Percentiles rank a stretch among this genome's conserved stretches.
phyloP scores from a whole-genome alignment of 2,113 vertebrate species.

The Lates calcarifer region DNA sequence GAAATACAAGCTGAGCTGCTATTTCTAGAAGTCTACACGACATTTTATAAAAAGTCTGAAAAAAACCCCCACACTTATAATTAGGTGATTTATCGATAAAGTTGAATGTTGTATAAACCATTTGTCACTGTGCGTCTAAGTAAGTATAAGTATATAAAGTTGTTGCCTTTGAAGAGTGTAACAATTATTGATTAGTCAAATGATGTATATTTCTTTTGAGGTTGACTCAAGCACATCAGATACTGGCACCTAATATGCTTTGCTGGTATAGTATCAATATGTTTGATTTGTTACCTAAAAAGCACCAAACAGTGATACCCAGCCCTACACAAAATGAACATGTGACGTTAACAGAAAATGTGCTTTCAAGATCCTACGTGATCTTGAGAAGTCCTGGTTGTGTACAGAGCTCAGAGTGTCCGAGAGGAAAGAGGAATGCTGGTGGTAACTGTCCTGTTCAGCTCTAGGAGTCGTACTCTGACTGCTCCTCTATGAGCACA shows the following conservation, averaged over 20 bases:
- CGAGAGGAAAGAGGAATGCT: slow-evolving; percentile 63
- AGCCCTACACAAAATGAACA: slow-evolving; percentile 31
- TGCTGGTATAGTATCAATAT: slow-evolving; percentile 22
- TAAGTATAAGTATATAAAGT: neutral
- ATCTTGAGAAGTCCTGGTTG: slow-evolving; percentile 45
- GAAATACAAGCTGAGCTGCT: neutral
- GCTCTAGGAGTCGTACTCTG: slow-evolving; percentile 77
- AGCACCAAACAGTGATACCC: slow-evolving; percentile 43
- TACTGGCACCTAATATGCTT: neutral
- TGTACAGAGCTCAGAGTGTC: slow-evolving; percentile 44
- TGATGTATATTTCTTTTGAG: neutral
- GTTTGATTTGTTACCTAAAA: slow-evolving; percentile 16
- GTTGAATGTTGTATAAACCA: neutral
- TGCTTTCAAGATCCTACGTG: slow-evolving; percentile 40
- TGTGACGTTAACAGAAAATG: neutral
- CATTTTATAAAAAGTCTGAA: neutral
- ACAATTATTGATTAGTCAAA: neutral
- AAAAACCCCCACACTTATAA: neutral
- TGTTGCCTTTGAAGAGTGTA: neutral
- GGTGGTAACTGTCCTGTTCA: slow-evolving; percentile 63
- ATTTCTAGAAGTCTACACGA: neutral
- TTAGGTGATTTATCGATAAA: neutral
- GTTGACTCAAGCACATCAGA: neutral
- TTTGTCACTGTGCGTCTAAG: neutral
- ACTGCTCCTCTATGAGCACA: slow-evolving; percentile 85